Base-by-base conservation (phyloP, 2,797 vertebrate genomes). In the Notamacropus eugenii region DNA sequence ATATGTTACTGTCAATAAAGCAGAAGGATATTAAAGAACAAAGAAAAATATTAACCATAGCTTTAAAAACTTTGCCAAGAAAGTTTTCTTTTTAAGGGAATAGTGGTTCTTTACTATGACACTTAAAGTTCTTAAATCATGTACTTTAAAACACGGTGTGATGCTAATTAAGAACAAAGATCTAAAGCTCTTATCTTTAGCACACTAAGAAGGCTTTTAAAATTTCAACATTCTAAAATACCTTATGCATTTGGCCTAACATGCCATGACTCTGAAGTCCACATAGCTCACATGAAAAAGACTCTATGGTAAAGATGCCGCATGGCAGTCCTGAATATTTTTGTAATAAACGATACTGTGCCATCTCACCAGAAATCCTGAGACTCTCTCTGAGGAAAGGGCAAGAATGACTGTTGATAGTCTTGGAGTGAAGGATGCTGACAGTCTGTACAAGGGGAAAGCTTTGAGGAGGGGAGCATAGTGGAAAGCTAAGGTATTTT, bases 221-320 rank as follows among this genome's bases (percentile, higher is more conserved):
- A 46, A 87, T 46, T 50, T 87, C 74, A 87, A 50, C n/a, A 5
- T 87, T 87, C 74, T 87, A 50, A 87, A 87, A 27, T 11, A 46
- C 13, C 74, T 27, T 87, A 87, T 50, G 40, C 22, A 87, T 50
- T 87, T 87, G 9, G 40, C 24, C 74, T 50, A 46, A 87, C 74
- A 87, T 87, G 40, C 40, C 40, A 50, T 87, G 40, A 27, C 34
- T 31, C 13, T 67, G 59, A 67, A 67, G 14, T 67, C 59, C 59
- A n/a, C 3, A 56, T 9, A n/a, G 11, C 19, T 3, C 1, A 12
- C 0, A 1, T 0, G 28, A 11, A 24, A 14, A 0, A 2, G 8
- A 4, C 31, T 2, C 59, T 1, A 0, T 13, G 9, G n/a, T 24
- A 13, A 87, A 87, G 74, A 87, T 50, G 24, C 19, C 11, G 10